Conservation (phyloP, 2,113 vertebrate genomes). For the Cricetomys ansorgei region DNA sequence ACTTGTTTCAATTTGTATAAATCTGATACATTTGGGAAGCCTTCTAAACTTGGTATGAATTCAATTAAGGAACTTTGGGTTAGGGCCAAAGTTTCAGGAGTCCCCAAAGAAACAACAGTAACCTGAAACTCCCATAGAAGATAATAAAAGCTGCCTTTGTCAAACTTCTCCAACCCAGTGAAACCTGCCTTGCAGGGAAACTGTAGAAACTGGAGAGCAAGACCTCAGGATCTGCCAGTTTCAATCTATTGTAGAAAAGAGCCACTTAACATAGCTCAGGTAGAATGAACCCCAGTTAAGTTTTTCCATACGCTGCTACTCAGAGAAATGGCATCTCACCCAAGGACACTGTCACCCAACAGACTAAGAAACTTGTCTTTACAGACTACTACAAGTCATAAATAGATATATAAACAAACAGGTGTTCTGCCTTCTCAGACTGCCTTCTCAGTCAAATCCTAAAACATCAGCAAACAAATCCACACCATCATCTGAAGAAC, state of each 20-base stretch:
- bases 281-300: background rate
- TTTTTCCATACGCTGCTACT: background rate
- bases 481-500: fast-evolving
- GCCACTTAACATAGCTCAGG: conserved; percentile 10
- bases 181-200: conserved; percentile 75
- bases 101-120: conserved; percentile 30
- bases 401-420: background rate
- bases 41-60: conserved; percentile 12
- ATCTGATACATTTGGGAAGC: conserved; percentile 53
- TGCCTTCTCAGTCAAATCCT: background rate
- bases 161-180: background rate
- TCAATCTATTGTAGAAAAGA: conserved; percentile 44
- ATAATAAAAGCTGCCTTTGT: conserved; percentile 76
- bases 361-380: background rate
- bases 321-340: background rate
- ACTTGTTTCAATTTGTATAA: conserved; percentile 40
- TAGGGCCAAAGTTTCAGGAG: background rate
- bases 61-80: conserved; percentile 39
- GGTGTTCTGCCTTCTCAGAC: fast-evolving
- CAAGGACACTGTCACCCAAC: background rate
- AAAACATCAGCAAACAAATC: background rate
- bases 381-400: fast-evolving
- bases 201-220: conserved; percentile 60
- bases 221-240: background rate
- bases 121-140: background rate